These are phyloP conservation scores for Lacanobia oleracea DNA, from an alignment of 2,888 invertebrate species.

Conservation along the genomic window DNA sequence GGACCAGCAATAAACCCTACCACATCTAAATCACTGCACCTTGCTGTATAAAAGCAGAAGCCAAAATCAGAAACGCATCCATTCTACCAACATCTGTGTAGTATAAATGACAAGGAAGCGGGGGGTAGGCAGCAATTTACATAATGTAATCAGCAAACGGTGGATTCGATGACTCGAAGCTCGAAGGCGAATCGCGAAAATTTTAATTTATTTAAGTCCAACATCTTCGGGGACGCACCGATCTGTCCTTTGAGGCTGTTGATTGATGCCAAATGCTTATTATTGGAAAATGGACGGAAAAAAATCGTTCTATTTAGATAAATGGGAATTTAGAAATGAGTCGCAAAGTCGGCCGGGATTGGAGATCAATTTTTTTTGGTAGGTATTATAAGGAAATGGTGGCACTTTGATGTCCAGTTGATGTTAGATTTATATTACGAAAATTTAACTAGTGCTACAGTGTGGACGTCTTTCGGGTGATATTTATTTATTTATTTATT, in stretches of 20 bases:
- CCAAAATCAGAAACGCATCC: constrained; percentile 51
- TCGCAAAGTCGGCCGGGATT: constrained; percentile 36
- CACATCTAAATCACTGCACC: constrained; percentile 16
- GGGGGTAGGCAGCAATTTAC: constrained; percentile 79
- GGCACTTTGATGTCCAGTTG: constrained; percentile 26
- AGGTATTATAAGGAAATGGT: constrained; percentile 21
- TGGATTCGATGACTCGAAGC: constrained; percentile 83
- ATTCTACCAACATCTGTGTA: constrained; percentile 69
- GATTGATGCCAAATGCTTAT: constrained; percentile 67
- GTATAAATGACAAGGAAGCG: constrained; percentile 81
- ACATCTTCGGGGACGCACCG: constrained; percentile 65
- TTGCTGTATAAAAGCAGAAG: neutral
- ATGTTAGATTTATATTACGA: too few relatives aligned
- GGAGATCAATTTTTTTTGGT: constrained; percentile 32
- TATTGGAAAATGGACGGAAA: constrained; percentile 62
- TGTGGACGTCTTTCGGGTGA: too few relatives aligned
- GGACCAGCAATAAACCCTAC: neutral
- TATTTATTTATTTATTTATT: too few relatives aligned
- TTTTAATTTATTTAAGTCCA: constrained; percentile 83
- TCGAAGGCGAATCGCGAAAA: constrained; percentile 75
- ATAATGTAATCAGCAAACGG: constrained; percentile 86
- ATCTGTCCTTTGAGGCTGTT: constrained; percentile 63
- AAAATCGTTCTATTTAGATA: constrained; percentile 49
- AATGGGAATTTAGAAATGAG: constrained; percentile 47
- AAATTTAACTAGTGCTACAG: too few relatives aligned